Evolutionary conservation across 2,797 vertebrate genomes (phyloP), one percentile per base, ranked within the genome.

Genomic region (Siniperca scherzeri): DNA sequence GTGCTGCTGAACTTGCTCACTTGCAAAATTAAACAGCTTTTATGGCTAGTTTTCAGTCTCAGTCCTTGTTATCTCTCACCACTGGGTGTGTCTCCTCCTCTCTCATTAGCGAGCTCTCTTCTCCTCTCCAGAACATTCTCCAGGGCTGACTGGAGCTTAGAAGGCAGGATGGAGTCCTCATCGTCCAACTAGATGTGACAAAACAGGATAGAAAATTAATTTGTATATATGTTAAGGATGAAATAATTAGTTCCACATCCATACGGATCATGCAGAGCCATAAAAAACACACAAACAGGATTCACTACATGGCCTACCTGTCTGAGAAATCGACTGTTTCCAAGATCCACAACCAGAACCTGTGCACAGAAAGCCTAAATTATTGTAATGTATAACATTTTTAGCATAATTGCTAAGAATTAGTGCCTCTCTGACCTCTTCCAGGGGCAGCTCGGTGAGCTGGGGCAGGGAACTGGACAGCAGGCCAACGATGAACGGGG

Each of bases 81-180:
- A 61, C 94, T 95, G 64, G 56, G 86, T 52, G 70, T 80, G 62
- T 97, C 96, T 33, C 96, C 90, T 78, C 90, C 97, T 88, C 95
- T 96, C 76, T 98, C 98, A 0, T 80, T 94, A 0, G 97, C 97
- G 56, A 99, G 93, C 74, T 99, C 97, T 4, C 95, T 95, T 90
- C 98, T 96, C 92, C 98, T 97, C 80, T 99, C 98, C 87, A 99
- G 94, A 83, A 99, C 96, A 12, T 97, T 97, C 72, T 99, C 98
- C 55, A 99, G 94, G 46, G 98, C 97, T 0, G 96, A 96, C 82
- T 99, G 98, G 77, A 99, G 97, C 89, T 99, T 99, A 38, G 96
- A 96, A n/a, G 98, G 98, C 74, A 99, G 95, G 80, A 99, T 98
- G 30, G 97, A 97, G 87, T 99, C 98, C 71, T 99, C 98, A 38